Conservation (phyloP, 2,113 vertebrate genomes). For the Indicator maculatus region DNA sequence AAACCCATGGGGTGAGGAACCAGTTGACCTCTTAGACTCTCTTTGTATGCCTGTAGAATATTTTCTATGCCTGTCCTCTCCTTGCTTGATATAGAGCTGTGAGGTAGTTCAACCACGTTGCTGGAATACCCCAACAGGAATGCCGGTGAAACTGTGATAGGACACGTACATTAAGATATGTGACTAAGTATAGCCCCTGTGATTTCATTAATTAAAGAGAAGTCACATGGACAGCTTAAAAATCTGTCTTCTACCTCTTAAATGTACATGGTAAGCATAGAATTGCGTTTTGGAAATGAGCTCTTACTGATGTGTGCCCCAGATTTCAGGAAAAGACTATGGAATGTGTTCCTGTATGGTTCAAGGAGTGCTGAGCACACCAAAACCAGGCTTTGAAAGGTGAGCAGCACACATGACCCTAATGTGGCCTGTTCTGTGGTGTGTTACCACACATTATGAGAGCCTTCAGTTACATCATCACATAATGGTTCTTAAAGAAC, state of each 20-base stretch:
- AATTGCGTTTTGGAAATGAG: background rate
- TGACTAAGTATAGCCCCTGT: constrained; percentile 18
- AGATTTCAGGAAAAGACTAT: background rate
- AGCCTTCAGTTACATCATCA: constrained; percentile 15
- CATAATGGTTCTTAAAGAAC: background rate
- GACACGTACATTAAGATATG: background rate
- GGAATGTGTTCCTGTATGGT: background rate
- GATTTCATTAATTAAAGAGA: constrained; percentile 32
- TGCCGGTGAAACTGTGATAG: background rate
- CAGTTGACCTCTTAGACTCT: background rate
- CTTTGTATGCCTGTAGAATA: background rate
- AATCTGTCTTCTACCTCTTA: background rate
- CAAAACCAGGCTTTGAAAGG: background rate
- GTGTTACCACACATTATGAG: background rate
- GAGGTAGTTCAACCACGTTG: background rate
- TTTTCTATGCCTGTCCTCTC: background rate
- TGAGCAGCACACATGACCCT: background rate
- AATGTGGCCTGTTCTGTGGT: background rate
- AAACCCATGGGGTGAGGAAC: background rate
- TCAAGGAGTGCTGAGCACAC: background rate
- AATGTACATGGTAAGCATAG: background rate
- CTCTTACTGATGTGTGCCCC: background rate
- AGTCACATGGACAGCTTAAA: background rate
- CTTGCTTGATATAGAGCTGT: background rate
- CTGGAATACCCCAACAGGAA: background rate